phyloP scores from a whole-genome alignment of 2,113 vertebrate genomes.

The Corydoras maculifer region DNA sequence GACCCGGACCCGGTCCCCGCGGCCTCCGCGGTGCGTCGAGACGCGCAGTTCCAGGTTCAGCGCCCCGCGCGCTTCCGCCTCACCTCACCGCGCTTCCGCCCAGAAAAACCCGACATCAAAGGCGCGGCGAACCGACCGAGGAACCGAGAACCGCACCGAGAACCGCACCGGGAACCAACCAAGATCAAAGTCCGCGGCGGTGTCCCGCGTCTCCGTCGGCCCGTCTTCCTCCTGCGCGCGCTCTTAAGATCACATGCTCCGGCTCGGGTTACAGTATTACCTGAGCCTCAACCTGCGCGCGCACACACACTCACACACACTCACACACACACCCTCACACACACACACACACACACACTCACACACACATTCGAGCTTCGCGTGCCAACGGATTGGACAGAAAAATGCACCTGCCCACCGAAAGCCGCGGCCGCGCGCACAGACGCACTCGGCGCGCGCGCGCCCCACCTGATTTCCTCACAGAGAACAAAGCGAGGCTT shows the following conservation, averaged over 20 bases:
- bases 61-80: slow-evolving; percentile 55
- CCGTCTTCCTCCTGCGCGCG: slow-evolving; percentile 48
- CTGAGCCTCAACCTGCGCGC: slow-evolving; percentile 47
- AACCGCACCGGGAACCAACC: too few species aligned
- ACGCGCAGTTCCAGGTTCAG: background rate
- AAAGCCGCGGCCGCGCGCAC: slow-evolving; percentile 12
- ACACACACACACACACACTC: slow-evolving; percentile 5
- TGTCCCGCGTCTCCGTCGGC: too few species aligned
- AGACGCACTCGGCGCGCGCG: background rate
- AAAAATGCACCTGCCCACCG: slow-evolving; percentile 35
- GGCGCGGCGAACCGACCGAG: too few species aligned
- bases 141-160: too few species aligned
- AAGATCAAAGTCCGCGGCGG: too few species aligned
- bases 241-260: slow-evolving; percentile 62
- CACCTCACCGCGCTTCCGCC: slow-evolving; percentile 50
- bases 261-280: slow-evolving; percentile 67
- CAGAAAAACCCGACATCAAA: too few species aligned
- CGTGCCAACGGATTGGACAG: slow-evolving; percentile 29
- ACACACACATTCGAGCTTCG: slow-evolving; percentile 62
- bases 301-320: slow-evolving; percentile 11
- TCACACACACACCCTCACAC: background rate
- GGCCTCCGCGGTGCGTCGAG: background rate
- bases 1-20: too few species aligned
- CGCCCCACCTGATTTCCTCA: background rate
- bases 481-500: background rate